Evolutionary conservation across 2,888 invertebrate species (phyloP), one percentile per base, ranked within the genome.

Genomic region (Ormyrus pomaceus): DNA sequence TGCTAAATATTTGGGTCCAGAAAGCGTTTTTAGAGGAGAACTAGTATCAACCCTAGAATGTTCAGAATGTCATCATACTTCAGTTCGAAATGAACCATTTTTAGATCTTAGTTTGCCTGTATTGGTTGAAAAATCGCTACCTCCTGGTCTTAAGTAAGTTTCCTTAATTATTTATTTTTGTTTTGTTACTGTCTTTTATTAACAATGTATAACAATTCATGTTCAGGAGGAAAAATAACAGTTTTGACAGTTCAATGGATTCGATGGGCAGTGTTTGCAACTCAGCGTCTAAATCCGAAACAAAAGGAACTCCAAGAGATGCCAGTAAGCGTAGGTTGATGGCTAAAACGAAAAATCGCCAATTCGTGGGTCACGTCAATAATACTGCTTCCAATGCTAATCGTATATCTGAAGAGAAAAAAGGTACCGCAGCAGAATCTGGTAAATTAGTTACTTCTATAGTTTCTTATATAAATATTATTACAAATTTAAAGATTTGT

Each of bases 71-170:
- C 93, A 94, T 82, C 95, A 97, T 91, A 94, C 95, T 10, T 98
- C 98, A 0, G 95, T 96, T 87, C 93, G 96, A 11, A 95, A 95
- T 74, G 99, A 99, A 91, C 95, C 96, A 87, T 99, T 99, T 91
- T 92, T 99, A 75, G 99, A 99, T 91, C 93, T 99, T 83, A 98
- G 98, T 81, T 93, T 99, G 82, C 98, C 99, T 0, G 95, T 99
- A 34, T 94, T 94, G 68, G 93, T 94, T 3, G 95, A 95, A 83
- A 94, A 95, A 74, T 95, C 95, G 9, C 94, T 95, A 84, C 95
- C 95, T 0, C 95, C 95, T 0, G 92, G 93, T 0, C 91, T 94
- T 5, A 88, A 87, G 89, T 89, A 84, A 86, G 83, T 53, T 70
- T n/a, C 19, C 10, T 53, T 13, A 48, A 55, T 34, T 51, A 55